Conservation (phyloP, 1,140 invertebrate genomes). For the Sycobia sp. region DNA sequence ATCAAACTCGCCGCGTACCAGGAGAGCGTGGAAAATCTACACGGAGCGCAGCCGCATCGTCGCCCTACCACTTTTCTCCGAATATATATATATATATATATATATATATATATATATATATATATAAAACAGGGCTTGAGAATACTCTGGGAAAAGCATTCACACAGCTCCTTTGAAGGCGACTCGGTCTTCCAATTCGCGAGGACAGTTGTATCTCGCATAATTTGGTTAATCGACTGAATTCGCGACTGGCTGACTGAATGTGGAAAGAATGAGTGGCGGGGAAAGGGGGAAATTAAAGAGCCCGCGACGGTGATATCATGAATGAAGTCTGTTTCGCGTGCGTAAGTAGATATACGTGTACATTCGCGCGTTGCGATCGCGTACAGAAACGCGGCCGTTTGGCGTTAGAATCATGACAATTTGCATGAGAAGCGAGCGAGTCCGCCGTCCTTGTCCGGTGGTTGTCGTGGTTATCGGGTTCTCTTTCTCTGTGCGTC, state of each 20-base stretch:
- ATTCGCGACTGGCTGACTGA: slow-evolving; percentile 30
- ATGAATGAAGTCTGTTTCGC: slow-evolving; percentile 13
- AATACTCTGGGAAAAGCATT: slow-evolving; percentile 19
- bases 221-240: slow-evolving; percentile 34
- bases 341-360: no score
- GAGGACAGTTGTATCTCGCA: neutral
- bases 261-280: slow-evolving; percentile 25
- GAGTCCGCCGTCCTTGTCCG: slow-evolving; percentile 29
- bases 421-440: slow-evolving; percentile 61
- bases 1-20: no score
- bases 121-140: slow-evolving; percentile 33
- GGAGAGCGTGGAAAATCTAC: no score
- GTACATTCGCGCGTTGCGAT: neutral
- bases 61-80: no score
- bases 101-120: no score
- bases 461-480: neutral
- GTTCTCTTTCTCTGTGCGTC: slow-evolving; percentile 40
- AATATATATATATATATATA: no score
- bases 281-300: slow-evolving; percentile 40
- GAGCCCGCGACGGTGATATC: slow-evolving; percentile 17
- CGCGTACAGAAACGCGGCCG: slow-evolving; percentile 18
- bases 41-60: no score
- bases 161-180: slow-evolving; percentile 32
- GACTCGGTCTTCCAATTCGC: slow-evolving; percentile 5
- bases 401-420: slow-evolving; percentile 41